Percentiles rank a stretch among this genome's conserved stretches.
phyloP scores from a whole-genome alignment of 2,113 vertebrate species.

The Chaetura pelagica region DNA sequence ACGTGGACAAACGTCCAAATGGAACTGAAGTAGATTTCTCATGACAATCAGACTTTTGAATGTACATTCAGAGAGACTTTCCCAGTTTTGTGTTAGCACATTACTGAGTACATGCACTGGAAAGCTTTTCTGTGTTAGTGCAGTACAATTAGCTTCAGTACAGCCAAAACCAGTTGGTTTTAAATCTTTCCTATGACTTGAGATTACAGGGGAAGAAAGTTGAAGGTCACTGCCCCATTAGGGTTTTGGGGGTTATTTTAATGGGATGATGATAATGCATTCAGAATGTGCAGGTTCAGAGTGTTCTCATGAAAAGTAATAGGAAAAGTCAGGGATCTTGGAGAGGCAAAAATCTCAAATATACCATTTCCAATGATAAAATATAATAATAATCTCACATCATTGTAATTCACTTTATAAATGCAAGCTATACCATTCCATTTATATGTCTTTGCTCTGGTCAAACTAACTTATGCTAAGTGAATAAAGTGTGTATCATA shows the following conservation, averaged over 20 bases:
- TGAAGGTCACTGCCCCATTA: background rate
- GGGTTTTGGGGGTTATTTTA: background rate
- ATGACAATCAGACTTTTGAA: background rate
- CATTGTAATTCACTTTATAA: constrained; percentile 9
- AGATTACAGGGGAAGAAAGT: background rate
- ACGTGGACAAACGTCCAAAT: background rate
- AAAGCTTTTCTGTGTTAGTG: background rate
- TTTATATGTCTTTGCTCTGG: constrained; percentile 35
- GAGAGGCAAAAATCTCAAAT: constrained; percentile 2
- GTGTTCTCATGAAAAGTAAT: background rate
- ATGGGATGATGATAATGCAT: background rate
- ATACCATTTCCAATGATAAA: background rate
- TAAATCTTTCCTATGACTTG: background rate
- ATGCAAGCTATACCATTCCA: background rate
- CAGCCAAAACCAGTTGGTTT: background rate
- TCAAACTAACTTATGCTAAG: background rate
- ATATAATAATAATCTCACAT: background rate
- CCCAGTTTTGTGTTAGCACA: background rate
- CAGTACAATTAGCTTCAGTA: background rate
- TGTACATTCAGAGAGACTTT: background rate
- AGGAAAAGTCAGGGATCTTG: background rate
- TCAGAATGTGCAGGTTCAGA: background rate
- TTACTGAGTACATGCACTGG: background rate
- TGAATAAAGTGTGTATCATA: background rate
- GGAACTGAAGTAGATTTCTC: constrained; percentile 6